Percentiles rank a stretch among this genome's conserved stretches.
Conservation (phyloP, 1,140 invertebrate species). For the Drosophila seguyi region DNA sequence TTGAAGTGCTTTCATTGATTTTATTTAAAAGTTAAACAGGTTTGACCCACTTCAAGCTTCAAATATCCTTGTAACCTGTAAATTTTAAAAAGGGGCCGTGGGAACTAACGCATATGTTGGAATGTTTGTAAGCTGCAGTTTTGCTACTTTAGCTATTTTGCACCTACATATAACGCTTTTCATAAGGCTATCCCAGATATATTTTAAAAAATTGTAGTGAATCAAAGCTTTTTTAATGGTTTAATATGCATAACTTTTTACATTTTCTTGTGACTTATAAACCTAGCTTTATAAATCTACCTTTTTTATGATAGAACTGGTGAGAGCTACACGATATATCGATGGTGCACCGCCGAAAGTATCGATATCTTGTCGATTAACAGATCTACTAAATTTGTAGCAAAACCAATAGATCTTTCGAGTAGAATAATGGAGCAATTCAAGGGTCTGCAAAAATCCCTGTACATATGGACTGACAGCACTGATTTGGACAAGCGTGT, state of each 20-base stretch:
- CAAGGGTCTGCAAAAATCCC: slow-evolving; percentile 67
- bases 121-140: background rate
- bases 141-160: background rate
- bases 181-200: too few species aligned
- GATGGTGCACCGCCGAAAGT: background rate
- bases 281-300: too few species aligned
- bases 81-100: background rate
- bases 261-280: too few species aligned
- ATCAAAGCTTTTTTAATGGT: too few species aligned
- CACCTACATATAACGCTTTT: background rate
- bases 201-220: too few species aligned
- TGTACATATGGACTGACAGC: slow-evolving; percentile 78
- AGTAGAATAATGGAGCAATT: slow-evolving; percentile 70
- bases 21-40: background rate
- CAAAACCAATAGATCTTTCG: slow-evolving; percentile 5
- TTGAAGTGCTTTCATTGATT: slow-evolving; percentile 3
- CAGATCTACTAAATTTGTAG: background rate
- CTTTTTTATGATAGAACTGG: background rate
- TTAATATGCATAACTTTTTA: background rate
- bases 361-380: background rate
- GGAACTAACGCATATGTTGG: background rate
- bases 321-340: background rate
- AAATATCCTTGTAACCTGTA: background rate
- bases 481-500: slow-evolving; percentile 66
- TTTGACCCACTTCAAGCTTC: background rate